These are phyloP conservation scores for Ylistrum balloti DNA, from an alignment of 1,140 invertebrate genomes.

Conservation along the genomic window DNA sequence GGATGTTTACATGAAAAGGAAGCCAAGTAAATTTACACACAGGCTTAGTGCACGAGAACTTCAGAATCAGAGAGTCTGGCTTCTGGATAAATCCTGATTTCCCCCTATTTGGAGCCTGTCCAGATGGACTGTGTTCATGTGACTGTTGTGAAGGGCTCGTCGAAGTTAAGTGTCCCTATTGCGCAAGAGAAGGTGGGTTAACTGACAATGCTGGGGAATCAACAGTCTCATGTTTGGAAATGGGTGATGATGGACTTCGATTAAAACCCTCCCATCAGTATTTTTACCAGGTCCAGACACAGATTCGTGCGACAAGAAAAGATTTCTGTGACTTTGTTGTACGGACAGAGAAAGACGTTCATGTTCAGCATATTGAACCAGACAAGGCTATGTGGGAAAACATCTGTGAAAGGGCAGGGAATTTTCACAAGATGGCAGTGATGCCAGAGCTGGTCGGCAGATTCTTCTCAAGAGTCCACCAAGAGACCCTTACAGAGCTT, in stretches of 20 bases:
- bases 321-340: too few species aligned
- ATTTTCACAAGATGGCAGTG: too few species aligned
- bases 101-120: constrained; percentile 63
- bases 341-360: too few species aligned
- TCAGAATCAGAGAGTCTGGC: constrained; percentile 60
- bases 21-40: constrained; percentile 45
- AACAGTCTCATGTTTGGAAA: neutral
- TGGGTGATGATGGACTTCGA: constrained; percentile 44
- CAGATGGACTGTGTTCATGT: constrained; percentile 62
- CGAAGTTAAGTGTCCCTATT: constrained; percentile 66
- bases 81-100: constrained; percentile 58
- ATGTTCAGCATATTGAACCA: too few species aligned
- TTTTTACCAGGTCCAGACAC: constrained; percentile 59
- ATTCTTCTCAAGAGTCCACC: too few species aligned
- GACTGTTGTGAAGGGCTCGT: constrained; percentile 60
- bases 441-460: too few species aligned
- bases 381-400: too few species aligned
- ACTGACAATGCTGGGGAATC: neutral
- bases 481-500: too few species aligned
- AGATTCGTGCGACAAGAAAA: constrained; percentile 52
- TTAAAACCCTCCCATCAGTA: constrained; percentile 54
- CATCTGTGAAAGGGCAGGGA: too few species aligned
- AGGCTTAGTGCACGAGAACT: constrained; percentile 53
- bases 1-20: constrained; percentile 60
- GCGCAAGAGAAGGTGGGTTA: constrained; percentile 45